Percentiles rank a stretch among this genome's conserved stretches.
Evolutionary conservation across 2,888 invertebrate genomes (phyloP).

Genomic region (Enoplolaimus lenunculus): DNA sequence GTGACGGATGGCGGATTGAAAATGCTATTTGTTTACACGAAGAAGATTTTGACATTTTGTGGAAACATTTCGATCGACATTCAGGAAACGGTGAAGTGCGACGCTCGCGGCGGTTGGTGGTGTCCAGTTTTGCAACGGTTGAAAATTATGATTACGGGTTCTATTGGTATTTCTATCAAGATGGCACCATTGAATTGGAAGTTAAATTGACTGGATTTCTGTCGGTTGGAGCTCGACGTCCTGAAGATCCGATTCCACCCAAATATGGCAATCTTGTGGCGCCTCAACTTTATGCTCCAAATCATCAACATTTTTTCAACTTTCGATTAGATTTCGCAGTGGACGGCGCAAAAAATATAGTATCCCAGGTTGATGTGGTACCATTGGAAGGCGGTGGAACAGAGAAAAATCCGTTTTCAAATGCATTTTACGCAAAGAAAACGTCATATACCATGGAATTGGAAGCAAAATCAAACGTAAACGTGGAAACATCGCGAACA

Average conservation of each 20-base stretch:
- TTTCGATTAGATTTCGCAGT: constrained; percentile 22
- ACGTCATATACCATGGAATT: constrained; percentile 10
- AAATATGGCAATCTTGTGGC: constrained; percentile 21
- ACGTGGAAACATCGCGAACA: constrained; percentile 1
- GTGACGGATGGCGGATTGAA: constrained; percentile 16
- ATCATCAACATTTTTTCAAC: constrained; percentile 25
- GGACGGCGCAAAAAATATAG: constrained; percentile 23
- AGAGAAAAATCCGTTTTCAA: background rate
- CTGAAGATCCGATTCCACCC: background rate
- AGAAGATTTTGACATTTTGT: constrained; percentile 22
- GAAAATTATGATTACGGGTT: constrained; percentile 24
- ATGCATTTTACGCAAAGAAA: constrained; percentile 12
- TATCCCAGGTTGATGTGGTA: constrained; percentile 16
- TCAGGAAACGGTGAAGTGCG: background rate
- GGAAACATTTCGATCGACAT: constrained; percentile 17
- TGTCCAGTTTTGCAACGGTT: constrained; percentile 21
- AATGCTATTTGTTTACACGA: constrained; percentile 23
- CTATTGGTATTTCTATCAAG: constrained; percentile 23
- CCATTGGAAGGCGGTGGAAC: background rate
- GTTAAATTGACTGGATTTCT: constrained; percentile 23
- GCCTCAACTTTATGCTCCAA: constrained; percentile 20
- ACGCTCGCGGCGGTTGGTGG: constrained; percentile 18
- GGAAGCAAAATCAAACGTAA: constrained; percentile 16
- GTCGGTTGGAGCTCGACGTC: constrained; percentile 19
- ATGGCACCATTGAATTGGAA: constrained; percentile 19